Percentiles rank a stretch among this genome's conserved stretches.
phyloP scores from a whole-genome alignment of 2,888 invertebrate genomes.

The Pristionchus entomophagus region DNA sequence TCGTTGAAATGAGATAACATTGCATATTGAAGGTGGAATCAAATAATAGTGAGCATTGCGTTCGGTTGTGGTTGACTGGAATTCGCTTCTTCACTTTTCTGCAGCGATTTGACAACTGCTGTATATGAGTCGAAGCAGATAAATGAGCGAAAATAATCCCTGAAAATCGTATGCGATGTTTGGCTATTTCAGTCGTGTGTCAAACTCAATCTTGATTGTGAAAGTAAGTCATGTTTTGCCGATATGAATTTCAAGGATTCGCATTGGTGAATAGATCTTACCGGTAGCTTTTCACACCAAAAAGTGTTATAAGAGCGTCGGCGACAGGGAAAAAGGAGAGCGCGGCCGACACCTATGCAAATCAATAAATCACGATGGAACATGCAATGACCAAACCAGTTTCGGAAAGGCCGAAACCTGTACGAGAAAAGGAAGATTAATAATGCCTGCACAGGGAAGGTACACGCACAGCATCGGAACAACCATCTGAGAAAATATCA shows the following conservation, averaged over 20 bases:
- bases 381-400: background rate
- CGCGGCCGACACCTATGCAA: background rate
- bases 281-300: background rate
- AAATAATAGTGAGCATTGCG: no score
- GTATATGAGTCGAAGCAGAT: background rate
- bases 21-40: no score
- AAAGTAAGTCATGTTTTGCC: background rate
- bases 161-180: background rate
- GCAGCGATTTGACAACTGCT: background rate
- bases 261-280: no score
- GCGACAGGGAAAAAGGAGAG: background rate
- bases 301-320: background rate
- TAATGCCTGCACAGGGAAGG: background rate
- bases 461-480: background rate
- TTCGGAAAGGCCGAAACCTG: background rate
- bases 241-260: no score
- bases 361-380: background rate
- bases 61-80: no score
- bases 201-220: no score
- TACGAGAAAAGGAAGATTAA: background rate
- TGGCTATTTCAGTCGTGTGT: no score
- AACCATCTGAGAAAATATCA: background rate
- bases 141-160: background rate
- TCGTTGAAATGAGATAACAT: no score
- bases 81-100: background rate